Evolutionary conservation across 1,140 invertebrate species (phyloP).

Genomic region (Streblospio benedicti): DNA sequence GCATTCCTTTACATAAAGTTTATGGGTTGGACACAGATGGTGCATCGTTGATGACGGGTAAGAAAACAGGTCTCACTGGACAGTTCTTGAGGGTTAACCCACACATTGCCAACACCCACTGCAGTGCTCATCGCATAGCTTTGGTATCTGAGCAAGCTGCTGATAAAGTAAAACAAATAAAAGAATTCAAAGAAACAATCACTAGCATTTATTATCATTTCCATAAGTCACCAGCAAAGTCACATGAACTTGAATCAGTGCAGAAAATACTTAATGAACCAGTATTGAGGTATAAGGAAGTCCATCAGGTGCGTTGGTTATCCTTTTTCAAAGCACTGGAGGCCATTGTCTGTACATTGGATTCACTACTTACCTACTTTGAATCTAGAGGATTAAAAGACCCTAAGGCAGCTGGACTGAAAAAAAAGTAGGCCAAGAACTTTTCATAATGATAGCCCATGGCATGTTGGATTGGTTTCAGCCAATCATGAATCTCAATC

Average conservation of each 20-base stretch:
- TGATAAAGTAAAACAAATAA: too few species aligned
- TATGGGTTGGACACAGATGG: too few species aligned
- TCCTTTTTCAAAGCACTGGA: background rate
- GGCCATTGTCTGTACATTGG: background rate
- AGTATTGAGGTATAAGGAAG: background rate
- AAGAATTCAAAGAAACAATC: background rate
- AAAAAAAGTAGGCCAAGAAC: background rate
- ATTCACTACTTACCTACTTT: background rate
- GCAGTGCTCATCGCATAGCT: too few species aligned
- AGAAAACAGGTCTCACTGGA: too few species aligned
- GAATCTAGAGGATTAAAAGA: background rate
- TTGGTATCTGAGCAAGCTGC: too few species aligned
- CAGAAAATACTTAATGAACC: background rate
- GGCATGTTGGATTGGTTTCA: background rate
- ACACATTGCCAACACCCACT: background rate
- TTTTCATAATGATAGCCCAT: background rate
- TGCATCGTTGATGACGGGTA: too few species aligned
- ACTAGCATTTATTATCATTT: background rate
- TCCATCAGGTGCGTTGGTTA: background rate
- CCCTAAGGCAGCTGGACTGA: background rate
- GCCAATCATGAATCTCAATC: too few species aligned
- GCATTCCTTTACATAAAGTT: too few species aligned
- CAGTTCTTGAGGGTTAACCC: background rate
- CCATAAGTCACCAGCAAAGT: background rate
- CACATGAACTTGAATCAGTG: background rate